A percentile compares a stretch with the other conserved stretches of the same genome.
Conservation (phyloP, 2,113 vertebrate genomes). For the Coptodon bakossiorum region DNA sequence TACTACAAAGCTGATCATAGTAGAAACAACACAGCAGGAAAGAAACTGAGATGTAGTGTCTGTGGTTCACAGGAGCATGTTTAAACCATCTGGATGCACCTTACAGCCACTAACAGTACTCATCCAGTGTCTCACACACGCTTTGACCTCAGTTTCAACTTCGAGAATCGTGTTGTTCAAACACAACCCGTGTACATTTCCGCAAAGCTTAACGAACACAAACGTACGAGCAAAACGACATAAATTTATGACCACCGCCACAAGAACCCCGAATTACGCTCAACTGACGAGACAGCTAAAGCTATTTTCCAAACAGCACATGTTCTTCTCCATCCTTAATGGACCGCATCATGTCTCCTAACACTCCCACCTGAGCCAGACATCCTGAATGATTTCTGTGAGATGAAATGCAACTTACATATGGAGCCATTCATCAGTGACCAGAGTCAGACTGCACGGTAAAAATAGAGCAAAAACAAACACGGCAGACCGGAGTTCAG, state of each 20-base stretch:
- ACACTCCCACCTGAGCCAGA: background rate
- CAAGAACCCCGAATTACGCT: background rate
- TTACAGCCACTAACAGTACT: background rate
- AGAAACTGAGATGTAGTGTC: background rate
- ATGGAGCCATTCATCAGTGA: conserved; percentile 58
- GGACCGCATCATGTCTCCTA: background rate
- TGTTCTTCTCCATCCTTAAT: background rate
- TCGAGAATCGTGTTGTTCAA: background rate
- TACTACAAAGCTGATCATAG: background rate
- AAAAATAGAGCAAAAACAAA: conserved; percentile 68
- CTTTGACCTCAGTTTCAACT: background rate
- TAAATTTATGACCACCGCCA: background rate
- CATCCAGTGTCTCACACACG: background rate
- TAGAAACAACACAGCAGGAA: background rate
- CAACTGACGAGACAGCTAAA: background rate
- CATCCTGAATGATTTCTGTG: conserved; percentile 7
- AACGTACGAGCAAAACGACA: background rate
- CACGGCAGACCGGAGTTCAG: conserved; percentile 9
- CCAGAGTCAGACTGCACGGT: conserved; percentile 37
- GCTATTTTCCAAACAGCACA: background rate
- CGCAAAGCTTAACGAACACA: background rate
- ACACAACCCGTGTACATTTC: background rate
- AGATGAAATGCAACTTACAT: conserved; percentile 49
- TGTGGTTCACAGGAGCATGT: background rate
- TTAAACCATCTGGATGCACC: background rate